phyloP scores from a whole-genome alignment of 92 coral and sea anemone species.

The Palythoa caribaeorum region DNA sequence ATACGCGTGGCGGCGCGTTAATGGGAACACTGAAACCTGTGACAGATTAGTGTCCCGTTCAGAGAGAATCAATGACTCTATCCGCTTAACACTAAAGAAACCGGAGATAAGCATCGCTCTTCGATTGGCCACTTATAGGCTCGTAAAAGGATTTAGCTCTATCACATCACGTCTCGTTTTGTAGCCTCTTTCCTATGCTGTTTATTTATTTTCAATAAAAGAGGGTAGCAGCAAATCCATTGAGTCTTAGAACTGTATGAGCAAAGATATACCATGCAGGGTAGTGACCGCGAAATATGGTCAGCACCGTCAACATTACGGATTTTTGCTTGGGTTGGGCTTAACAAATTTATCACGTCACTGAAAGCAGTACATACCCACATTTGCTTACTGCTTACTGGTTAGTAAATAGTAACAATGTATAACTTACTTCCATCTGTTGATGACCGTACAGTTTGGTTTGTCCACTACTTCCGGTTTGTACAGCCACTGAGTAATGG shows the following conservation, averaged over 20 bases:
- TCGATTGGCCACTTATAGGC: too few species aligned
- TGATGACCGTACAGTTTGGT: conserved; percentile 1
- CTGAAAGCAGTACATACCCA: not conserved
- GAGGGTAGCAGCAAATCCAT: not conserved
- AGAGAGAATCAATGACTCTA: too few species aligned
- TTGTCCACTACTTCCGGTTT: conserved; percentile 19
- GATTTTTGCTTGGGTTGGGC: not conserved
- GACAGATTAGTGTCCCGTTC: too few species aligned
- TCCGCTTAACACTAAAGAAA: too few species aligned
- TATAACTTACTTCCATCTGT: conserved; percentile 27
- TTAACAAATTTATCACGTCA: not conserved
- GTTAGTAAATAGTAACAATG: too few species aligned
- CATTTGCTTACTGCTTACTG: too few species aligned
- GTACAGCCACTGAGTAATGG: conserved; percentile 34
- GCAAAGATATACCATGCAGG: not conserved
- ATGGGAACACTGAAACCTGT: too few species aligned
- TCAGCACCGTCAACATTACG: not conserved
- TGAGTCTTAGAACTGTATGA: not conserved
- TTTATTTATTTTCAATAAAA: not conserved
- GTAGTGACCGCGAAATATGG: not conserved
- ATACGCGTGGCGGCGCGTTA: too few species aligned
- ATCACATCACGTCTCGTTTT: not conserved
- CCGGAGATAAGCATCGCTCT: too few species aligned
- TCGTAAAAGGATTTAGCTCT: too few species aligned
- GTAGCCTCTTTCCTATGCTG: not conserved